Evolutionary conservation across 1,140 invertebrate species (phyloP).

Genomic region (Oncopodura yosiiana): DNA sequence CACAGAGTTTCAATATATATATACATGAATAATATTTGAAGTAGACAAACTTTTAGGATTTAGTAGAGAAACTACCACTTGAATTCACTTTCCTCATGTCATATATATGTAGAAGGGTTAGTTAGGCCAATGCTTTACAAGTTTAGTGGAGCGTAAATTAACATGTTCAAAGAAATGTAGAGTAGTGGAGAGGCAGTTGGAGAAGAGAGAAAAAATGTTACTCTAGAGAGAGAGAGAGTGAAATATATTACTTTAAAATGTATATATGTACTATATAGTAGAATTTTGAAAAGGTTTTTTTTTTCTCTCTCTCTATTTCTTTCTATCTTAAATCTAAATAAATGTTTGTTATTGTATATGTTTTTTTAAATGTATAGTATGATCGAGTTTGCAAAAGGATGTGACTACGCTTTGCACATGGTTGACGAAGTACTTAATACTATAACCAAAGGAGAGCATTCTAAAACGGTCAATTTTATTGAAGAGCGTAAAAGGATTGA

Average conservation of each 20-base stretch:
- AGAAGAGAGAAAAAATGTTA: too few species aligned
- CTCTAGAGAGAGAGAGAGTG: too few species aligned
- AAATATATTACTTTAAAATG: too few species aligned
- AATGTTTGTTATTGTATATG: conserved; percentile 12
- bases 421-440: conserved; percentile 75
- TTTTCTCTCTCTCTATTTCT: background rate
- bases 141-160: too few species aligned
- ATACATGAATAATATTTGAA: too few species aligned
- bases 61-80: background rate
- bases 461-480: conserved; percentile 57
- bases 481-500: conserved; percentile 52
- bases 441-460: conserved; percentile 72
- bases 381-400: conserved; percentile 70
- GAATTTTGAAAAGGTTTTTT: background rate
- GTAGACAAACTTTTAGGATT: too few species aligned
- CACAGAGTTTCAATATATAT: too few species aligned
- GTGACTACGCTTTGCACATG: conserved; percentile 67
- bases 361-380: conserved; percentile 49
- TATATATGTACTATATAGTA: conserved; percentile 3
- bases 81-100: too few species aligned
- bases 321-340: background rate
- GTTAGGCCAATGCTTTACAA: too few species aligned
- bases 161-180: too few species aligned
- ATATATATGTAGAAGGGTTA: too few species aligned
- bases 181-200: too few species aligned